These are phyloP conservation scores for Lepidotrigona ventralis DNA, from an alignment of 1,140 invertebrate genomes.

Conservation along the genomic window DNA sequence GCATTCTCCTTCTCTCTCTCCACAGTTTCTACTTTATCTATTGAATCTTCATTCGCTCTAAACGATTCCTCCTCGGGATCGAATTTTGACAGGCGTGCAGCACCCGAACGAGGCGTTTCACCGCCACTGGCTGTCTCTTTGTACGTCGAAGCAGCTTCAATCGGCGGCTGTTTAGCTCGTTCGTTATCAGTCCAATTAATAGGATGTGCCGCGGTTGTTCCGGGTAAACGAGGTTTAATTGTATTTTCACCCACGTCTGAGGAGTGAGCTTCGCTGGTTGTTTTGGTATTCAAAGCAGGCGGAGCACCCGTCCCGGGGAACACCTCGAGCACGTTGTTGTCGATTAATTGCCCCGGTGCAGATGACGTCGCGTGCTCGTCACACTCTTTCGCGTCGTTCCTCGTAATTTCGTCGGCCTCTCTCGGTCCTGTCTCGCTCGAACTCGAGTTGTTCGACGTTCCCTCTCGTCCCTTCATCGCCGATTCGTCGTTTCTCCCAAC, in stretches of 20 bases:
- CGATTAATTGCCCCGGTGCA: conserved; percentile 12
- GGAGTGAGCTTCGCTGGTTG: neutral
- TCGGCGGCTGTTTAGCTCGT: neutral
- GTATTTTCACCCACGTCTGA: neutral
- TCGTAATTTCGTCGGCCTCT: neutral
- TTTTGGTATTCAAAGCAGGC: conserved; percentile 21
- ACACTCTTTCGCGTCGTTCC: no score
- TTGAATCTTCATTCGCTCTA: neutral
- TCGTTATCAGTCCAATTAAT: conserved; percentile 14
- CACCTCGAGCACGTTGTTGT: neutral
- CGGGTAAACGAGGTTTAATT: conserved; percentile 7
- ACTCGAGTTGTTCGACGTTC: neutral
- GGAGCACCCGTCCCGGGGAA: neutral
- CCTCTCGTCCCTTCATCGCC: no score
- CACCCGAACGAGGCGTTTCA: no score
- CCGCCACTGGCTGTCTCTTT: neutral
- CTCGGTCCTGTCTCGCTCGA: neutral
- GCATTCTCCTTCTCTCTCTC: accelerated
- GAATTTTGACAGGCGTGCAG: neutral
- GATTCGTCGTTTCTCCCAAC: neutral
- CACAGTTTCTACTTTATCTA: neutral
- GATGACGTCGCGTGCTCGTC: neutral
- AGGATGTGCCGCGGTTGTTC: neutral
- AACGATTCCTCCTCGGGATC: neutral
- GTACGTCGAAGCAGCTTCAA: neutral